Base-by-base conservation (phyloP, 2,113 vertebrate genomes). In the mouse (Mus musculus) region DNA sequence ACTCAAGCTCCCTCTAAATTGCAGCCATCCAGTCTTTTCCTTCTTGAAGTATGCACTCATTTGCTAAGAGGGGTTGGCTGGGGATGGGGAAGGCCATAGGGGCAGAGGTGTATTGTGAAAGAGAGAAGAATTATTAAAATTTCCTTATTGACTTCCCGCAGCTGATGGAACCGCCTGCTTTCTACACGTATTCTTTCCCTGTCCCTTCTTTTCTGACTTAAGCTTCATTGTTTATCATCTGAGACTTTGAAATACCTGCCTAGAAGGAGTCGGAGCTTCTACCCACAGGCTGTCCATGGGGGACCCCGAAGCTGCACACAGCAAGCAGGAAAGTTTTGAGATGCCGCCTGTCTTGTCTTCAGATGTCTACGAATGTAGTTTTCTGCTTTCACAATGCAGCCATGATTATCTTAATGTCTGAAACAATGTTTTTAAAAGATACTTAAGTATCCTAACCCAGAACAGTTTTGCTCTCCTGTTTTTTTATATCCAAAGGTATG, bases 241-340 rank as follows among this genome's bases (percentile, higher is more conserved):
- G 54, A 86, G 86, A 89, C 95, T 95, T 96, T 95, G 94, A 95
- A 97, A 95, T 77, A 84, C 42, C 85, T 96, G 89, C 63, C 90
- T 95, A 75, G 94, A 30, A 91, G 73, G 94, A 73, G 59, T 95
- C 80, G 93, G 73, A 89, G 39, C n/a, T 77, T 90, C 75, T 94
- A 17, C 49, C 95, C 61, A 26, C 28, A 80, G 93, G 90, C 95
- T 96, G 69, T 86, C 92, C 49, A 67, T 94, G 76, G 78, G 95
- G 72, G 13, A 92, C 76, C 92, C 76, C 7, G 36, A 87, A 96
- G 95, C 76, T 39, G 24, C n/a, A 3, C 5, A 85, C 59, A 88
- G 65, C 75, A 94, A 61, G 88, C 84, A 36, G 46, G 89, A 28
- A 93, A 90, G 67, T 87, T 86, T 94, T 63, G 33, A 56, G 56